phyloP scores from a whole-genome alignment of 92 coral and sea anemone species.

The Virgularia gustaviana region DNA sequence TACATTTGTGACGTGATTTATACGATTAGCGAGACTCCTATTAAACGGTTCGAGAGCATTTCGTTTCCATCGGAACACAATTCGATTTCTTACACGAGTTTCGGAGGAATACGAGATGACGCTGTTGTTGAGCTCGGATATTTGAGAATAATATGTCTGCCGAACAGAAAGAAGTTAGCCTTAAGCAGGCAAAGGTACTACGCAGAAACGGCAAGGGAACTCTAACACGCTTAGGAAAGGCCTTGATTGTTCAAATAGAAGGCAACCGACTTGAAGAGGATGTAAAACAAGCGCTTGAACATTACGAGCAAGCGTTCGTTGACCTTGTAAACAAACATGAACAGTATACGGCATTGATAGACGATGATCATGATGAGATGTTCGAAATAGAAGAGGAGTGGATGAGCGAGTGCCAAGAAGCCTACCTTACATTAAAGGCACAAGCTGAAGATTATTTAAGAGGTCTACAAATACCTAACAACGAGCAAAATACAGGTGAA shows the following conservation, averaged over 20 bases:
- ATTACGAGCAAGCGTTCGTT: background rate
- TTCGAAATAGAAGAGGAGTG: constrained; percentile 21
- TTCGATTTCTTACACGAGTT: constrained; percentile 53
- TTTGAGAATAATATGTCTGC: background rate
- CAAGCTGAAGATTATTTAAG: constrained; percentile 9
- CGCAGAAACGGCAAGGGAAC: constrained; percentile 38
- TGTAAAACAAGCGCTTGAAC: constrained; percentile 9
- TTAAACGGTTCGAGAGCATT: constrained; percentile 6
- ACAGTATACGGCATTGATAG: background rate
- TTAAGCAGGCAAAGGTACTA: constrained; percentile 48
- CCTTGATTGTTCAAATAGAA: constrained; percentile 5
- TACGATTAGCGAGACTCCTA: constrained; percentile 20
- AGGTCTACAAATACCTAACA: background rate
- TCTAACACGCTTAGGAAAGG: constrained; percentile 43
- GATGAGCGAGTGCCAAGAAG: constrained; percentile 14
- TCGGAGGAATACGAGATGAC: constrained; percentile 33
- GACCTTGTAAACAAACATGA: constrained; percentile 10
- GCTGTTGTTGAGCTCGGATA: background rate
- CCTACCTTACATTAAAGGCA: constrained; percentile 7
- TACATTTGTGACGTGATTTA: too few relatives aligned
- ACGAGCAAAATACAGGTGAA: background rate
- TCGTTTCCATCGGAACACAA: constrained; percentile 34
- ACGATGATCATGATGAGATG: constrained; percentile 27
- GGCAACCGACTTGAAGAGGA: constrained; percentile 45
- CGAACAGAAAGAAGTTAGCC: background rate